These are phyloP conservation scores for Peromyscus aztecus DNA, from an alignment of 2,797 vertebrate species.

Conservation along the genomic window DNA sequence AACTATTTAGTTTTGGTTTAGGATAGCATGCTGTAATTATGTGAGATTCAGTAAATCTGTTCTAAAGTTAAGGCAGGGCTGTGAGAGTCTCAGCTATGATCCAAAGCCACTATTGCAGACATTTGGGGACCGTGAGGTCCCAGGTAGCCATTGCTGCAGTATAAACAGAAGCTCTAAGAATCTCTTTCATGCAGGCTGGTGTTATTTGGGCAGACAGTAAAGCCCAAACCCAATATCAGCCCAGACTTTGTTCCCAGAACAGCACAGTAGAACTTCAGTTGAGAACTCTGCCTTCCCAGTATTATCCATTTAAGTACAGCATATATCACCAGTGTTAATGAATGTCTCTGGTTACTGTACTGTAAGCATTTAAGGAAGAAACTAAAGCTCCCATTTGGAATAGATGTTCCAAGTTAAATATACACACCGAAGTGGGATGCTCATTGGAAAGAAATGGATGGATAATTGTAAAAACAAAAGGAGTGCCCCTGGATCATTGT, in stretches of 20 bases:
- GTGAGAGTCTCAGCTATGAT: not conserved
- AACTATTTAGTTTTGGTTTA: conserved; percentile 35
- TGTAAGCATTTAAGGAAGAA: not conserved
- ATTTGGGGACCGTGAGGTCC: not conserved
- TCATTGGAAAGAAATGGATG: not conserved
- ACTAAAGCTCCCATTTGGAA: not conserved
- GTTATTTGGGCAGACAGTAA: not conserved
- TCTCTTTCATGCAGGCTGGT: not conserved
- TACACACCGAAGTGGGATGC: not conserved
- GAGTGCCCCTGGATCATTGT: not conserved
- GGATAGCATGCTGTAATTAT: not conserved
- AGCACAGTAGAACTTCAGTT: not conserved
- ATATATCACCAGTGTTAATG: not conserved
- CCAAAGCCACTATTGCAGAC: not conserved
- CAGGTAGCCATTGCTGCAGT: not conserved
- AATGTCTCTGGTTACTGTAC: not conserved
- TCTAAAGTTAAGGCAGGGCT: not conserved
- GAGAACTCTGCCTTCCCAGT: not conserved
- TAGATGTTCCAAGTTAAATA: conserved; percentile 16
- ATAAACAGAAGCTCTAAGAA: not conserved
- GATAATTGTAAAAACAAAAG: not conserved
- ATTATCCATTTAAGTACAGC: not conserved
- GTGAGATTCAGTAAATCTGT: not conserved
- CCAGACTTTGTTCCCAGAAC: not conserved
- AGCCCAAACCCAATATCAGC: not conserved